Evolutionary conservation across 2,888 invertebrate species (phyloP).

Genomic region (Drosophila melanocephala): DNA sequence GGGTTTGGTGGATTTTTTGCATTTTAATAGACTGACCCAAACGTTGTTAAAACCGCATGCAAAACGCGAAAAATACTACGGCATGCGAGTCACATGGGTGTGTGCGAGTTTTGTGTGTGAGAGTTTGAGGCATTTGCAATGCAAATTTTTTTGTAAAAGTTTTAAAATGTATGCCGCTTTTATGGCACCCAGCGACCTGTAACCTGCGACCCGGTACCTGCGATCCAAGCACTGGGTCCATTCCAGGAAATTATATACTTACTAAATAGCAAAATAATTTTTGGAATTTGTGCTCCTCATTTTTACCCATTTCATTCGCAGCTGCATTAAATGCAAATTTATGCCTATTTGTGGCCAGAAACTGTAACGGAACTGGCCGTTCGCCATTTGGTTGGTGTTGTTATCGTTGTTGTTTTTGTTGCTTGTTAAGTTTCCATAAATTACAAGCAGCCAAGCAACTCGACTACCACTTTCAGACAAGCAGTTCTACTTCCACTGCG

Average conservation of each 20-base stretch:
- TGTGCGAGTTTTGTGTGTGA: conserved; percentile 11
- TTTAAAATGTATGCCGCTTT: conserved; percentile 80
- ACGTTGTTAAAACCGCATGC: conserved; percentile 74
- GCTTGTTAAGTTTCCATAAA: conserved; percentile 78
- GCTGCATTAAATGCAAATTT: conserved; percentile 80
- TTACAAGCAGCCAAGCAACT: conserved; percentile 46
- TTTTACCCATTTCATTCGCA: conserved; percentile 37
- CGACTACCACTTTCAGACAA: conserved; percentile 12
- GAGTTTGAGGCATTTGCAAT: conserved; percentile 66
- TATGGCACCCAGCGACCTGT: conserved; percentile 71
- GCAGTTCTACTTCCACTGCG: conserved; percentile 7
- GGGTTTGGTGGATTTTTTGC: conserved; percentile 61
- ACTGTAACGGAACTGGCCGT: conserved; percentile 74
- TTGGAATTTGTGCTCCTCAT: conserved; percentile 68
- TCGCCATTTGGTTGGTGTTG: conserved; percentile 14
- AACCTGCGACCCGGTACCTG: conserved; percentile 19
- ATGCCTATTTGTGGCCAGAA: conserved; percentile 76
- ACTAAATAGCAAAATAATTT: conserved; percentile 81
- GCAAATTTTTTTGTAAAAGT: conserved; percentile 76
- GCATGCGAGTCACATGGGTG: conserved; percentile 11
- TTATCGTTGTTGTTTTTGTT: conserved; percentile 2
- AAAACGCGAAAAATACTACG: conserved; percentile 70
- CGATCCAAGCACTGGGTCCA: conserved; percentile 12
- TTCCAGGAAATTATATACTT: conserved; percentile 77
- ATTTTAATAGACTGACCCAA: conserved; percentile 82